Evolutionary conservation across 2,888 invertebrate genomes (phyloP).

Genomic region (Hymenopus coronatus): DNA sequence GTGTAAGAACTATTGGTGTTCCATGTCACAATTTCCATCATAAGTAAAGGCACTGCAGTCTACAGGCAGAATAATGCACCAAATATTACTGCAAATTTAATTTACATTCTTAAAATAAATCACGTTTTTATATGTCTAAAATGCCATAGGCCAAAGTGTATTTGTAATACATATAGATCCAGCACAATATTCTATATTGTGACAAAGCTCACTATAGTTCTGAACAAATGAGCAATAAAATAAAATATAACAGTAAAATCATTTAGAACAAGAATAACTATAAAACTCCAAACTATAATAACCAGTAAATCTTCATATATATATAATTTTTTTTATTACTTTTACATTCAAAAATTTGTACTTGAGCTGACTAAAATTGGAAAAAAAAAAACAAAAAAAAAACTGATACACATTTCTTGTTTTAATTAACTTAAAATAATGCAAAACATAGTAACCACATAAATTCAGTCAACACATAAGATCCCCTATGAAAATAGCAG

Average conservation of each 20-base stretch:
- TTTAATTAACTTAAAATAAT: slow-evolving; percentile 5
- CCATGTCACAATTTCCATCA: not conserved
- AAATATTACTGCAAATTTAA: not conserved
- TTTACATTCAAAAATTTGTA: slow-evolving; percentile 67
- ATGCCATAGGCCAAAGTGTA: not conserved
- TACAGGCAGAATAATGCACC: not conserved
- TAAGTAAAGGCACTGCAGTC: slow-evolving; percentile 18
- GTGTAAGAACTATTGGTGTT: not conserved
- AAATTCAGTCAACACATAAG: not conserved
- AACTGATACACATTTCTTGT: slow-evolving; percentile 12
- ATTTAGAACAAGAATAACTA: slow-evolving; percentile 6
- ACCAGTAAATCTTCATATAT: slow-evolving; percentile 4
- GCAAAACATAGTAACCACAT: not conserved
- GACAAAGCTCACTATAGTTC: not conserved
- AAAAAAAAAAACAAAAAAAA: slow-evolving; percentile 14
- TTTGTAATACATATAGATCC: slow-evolving; percentile 4
- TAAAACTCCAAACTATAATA: slow-evolving; percentile 21
- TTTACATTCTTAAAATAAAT: not conserved
- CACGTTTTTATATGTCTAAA: not conserved
- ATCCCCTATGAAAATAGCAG: not conserved
- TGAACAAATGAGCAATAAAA: slow-evolving; percentile 8
- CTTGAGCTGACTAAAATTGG: slow-evolving; percentile 75
- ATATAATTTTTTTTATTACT: not conserved
- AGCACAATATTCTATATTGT: not conserved
- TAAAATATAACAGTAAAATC: slow-evolving; percentile 6